Conservation (phyloP, 1,140 invertebrate species). For the Tetramorium alpestre region DNA sequence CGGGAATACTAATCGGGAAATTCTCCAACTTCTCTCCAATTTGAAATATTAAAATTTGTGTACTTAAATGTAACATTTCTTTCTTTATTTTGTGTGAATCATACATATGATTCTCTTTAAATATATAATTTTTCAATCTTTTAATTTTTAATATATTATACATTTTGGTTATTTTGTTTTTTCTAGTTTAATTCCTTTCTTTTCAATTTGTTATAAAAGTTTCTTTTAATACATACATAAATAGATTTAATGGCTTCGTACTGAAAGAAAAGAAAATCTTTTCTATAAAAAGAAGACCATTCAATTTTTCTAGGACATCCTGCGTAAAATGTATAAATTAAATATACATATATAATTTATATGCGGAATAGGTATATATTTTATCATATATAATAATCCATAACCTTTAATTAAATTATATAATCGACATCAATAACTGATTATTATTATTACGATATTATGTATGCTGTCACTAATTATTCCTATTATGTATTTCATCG, state of each 20-base stretch:
- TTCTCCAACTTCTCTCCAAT: background rate
- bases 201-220: background rate
- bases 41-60: background rate
- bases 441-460: background rate
- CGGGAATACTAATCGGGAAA: background rate
- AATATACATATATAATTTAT: background rate
- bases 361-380: background rate
- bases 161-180: background rate
- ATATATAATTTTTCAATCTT: background rate
- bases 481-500: background rate
- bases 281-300: background rate
- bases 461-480: background rate
- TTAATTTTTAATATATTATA: background rate
- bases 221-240: background rate
- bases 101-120: background rate
- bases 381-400: background rate
- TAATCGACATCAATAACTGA: background rate
- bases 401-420: conserved; percentile 20
- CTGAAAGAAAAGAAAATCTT: background rate
- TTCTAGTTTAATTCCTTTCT: background rate
- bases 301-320: background rate
- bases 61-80: background rate
- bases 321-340: background rate
- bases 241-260: background rate
- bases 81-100: background rate